Conservation (phyloP, 2,113 vertebrate genomes). For the Upupa epops region DNA sequence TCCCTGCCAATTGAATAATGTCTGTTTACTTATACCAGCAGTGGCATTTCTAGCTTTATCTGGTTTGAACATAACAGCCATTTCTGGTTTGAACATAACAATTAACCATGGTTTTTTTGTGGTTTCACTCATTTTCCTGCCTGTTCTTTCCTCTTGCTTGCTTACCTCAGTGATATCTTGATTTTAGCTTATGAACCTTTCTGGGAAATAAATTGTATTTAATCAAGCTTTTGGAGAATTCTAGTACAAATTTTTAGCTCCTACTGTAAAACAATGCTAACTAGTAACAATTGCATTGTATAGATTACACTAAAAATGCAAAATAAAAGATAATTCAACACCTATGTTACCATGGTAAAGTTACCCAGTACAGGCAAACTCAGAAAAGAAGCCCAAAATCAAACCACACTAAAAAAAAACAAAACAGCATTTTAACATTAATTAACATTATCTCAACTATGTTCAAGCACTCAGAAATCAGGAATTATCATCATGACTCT, state of each 20-base stretch:
- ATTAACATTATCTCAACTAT: background rate
- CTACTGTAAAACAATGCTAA: background rate
- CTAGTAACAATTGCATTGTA: background rate
- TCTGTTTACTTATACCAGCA: background rate
- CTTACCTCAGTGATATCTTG: background rate
- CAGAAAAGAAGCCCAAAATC: background rate
- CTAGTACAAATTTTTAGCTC: background rate
- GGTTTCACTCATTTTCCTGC: background rate
- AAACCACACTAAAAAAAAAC: background rate
- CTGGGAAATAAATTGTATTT: background rate
- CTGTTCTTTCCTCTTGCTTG: background rate
- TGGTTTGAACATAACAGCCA: no score
- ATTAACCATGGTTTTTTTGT: background rate
- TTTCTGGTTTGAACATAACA: background rate
- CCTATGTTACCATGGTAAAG: background rate
- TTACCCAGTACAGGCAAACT: background rate
- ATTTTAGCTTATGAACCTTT: background rate
- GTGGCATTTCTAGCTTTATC: background rate
- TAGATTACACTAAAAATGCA: background rate
- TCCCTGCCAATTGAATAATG: background rate
- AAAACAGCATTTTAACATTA: background rate
- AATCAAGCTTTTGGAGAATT: background rate
- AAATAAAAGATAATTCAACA: conserved; percentile 22
- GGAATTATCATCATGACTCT: background rate
- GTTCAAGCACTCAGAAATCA: background rate